Evolutionary conservation across 2,113 vertebrate genomes (phyloP), one percentile per base, ranked within the genome.

Genomic region (Mobula hypostoma): DNA sequence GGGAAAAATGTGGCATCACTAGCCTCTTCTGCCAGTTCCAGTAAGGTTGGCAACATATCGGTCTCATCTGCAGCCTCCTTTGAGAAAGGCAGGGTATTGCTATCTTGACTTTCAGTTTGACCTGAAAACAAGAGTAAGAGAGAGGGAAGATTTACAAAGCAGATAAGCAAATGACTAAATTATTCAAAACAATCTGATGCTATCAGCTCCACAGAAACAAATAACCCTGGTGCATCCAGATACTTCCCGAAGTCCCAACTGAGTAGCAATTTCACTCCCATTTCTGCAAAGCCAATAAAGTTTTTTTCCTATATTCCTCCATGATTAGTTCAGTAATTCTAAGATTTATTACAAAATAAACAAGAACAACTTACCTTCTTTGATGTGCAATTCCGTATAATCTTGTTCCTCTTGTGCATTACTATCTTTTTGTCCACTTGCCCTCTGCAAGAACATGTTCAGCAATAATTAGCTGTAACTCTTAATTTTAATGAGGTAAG

Each of bases 11-110:
- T 76, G 79, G 4, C 79, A 74, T 74, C 91, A 29, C 91, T 56
- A 24, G 91, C 91, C 24, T 93, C 91, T 48, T 93, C 68, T 74
- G 91, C 91, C 68, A 93, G 70, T 74, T 93, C 91, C 91, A 93
- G n/a, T 12, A 93, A 74, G 36, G 91, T 93, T 27, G 91, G 91
- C 8, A 93, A 48, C 91, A 93, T 93, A 56, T 93, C 91, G 1
- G 70, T 74, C 91, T 72, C 91, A 40, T 76, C 70, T 17, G 36
- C 66, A 29, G 32, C 90, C 91, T 93, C 91, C 24, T 74, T 76
- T 40, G 91, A 74, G 40, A 72, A 48, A 48, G 91, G 61, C 61
- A 90, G 61, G 32, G 4, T 32, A 61, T 66, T 17, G 85, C 85
- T 66, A 90, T 66, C 85, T 68, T n/a, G 63, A 61, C 85, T 66